Evolutionary conservation across 2,888 invertebrate genomes (phyloP), one percentile per base, ranked within the genome.

Genomic region (Cylindroiulus punctatus): DNA sequence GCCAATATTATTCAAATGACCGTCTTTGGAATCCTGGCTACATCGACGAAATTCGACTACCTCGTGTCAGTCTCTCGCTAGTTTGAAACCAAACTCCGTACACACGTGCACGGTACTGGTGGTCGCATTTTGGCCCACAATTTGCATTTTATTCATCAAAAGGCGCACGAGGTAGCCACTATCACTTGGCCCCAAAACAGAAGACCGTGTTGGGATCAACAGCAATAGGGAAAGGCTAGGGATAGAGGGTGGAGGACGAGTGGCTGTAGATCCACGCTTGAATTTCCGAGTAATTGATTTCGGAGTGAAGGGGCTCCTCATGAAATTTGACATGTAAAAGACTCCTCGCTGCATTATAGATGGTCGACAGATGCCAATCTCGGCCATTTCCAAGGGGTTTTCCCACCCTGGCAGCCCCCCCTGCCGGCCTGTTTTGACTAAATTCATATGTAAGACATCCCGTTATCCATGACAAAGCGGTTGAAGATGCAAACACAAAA

Each of bases 311-410:
- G 81, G 81, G 81, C 81, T 81, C 36, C 32, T 81, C 81, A 36
- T 81, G 81, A 81, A 81, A 81, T 81, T 81, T 81, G 81, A 81
- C 81, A 81, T 81, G 81, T 81, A 81, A 81, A 81, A 81, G 81
- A 81, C 81, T 81, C 81, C 32, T 81, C 81, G 30, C 81, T 81
- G 81, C 81, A 81, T 81, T 81, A 81, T 81, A 81, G 81, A 81
- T 81, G 81, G 81, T 81, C 81, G 52, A 52, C 52, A 52, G 52
- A 52, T 52, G 52, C 52, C 52, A 52, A 52, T 52, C 52, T 52
- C 52, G 52, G n/a, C 52, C 52, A 52, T 52, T 52, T 52, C 19
- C n/a, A 52, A n/a, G 52, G 52, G 52, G n/a, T n/a, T 52, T 52
- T 52, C 52, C 52, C 52, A 52, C 52, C 52, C 52, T 52, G 1